phyloP scores from a whole-genome alignment of 1,140 invertebrate species.

The Diabrotica undecimpunctata region DNA sequence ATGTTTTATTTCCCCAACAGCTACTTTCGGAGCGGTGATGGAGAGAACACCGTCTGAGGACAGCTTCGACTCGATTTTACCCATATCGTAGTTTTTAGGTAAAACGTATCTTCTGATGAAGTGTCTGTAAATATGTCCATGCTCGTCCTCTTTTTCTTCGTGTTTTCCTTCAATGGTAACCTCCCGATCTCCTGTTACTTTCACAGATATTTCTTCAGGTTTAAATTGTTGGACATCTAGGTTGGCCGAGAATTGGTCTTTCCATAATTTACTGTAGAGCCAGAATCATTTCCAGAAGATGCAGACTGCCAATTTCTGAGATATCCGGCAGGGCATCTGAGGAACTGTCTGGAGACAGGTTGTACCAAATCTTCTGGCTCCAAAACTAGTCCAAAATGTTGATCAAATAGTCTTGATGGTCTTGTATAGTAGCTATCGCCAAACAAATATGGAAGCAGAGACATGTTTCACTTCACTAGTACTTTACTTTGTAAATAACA shows the following conservation, averaged over 20 bases:
- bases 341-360: slow-evolving; percentile 28
- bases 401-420: slow-evolving; percentile 39
- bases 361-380: slow-evolving; percentile 3
- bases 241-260: too few relatives aligned
- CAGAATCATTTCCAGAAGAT: slow-evolving; percentile 40
- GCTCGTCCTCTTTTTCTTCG: slow-evolving; percentile 63
- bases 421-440: slow-evolving; percentile 3
- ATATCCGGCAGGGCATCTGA: slow-evolving; percentile 40
- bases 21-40: slow-evolving; percentile 54
- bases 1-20: slow-evolving; percentile 38
- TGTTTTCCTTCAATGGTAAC: slow-evolving; percentile 68
- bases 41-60: slow-evolving; percentile 63
- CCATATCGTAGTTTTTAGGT: slow-evolving; percentile 53
- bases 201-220: slow-evolving; percentile 76
- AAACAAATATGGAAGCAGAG: slow-evolving; percentile 7
- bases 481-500: too few relatives aligned
- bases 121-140: slow-evolving; percentile 62
- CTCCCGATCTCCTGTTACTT: slow-evolving; percentile 63
- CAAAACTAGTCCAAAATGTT: slow-evolving; percentile 39
- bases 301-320: slow-evolving; percentile 43
- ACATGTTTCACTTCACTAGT: background rate
- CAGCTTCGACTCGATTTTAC: slow-evolving; percentile 56
- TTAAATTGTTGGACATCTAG: slow-evolving; percentile 51
- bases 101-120: slow-evolving; percentile 63
- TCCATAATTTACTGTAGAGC: slow-evolving; percentile 52